Base-by-base conservation (phyloP, 2,888 invertebrate species). In the Ceraclea dissimilis region DNA sequence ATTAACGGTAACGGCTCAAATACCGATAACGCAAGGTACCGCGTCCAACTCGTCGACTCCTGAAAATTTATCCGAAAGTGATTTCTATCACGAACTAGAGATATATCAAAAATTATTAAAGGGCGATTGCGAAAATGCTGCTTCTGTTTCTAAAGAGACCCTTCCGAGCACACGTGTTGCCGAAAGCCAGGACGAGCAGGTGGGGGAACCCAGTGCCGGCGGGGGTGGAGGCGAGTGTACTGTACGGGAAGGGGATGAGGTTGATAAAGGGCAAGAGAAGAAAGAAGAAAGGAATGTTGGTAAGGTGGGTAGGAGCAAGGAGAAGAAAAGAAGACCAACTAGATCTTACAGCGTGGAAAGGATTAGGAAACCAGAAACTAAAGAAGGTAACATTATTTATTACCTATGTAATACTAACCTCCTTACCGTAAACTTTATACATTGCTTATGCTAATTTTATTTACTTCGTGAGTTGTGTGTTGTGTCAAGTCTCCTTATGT, bases 21-120 rank as follows among this genome's bases (percentile, higher is more conserved):
- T 65, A 53, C 66, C 61, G 16, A 56, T 60, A 49, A 60, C 50
- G 10, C 48, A 43, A 16, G 46, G 22, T 19, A 48, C 50, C 8
- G 64, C 62, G 68, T 61, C 61, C 20, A 56, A 22, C 48, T 69
- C 60, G 69, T 73, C 62, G 5, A 60, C 62, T 21, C 61, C 62
- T 4, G 61, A 60, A 39, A 59, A 60, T 48, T 54, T 60, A 18
- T 62, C 63, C 43, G 69, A 68, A 51, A 66, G 66, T 52, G 72
- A 71, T 66, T 74, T 72, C 69, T 75, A 75, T 68, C 75, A 75
- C 69, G 75, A 75, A 69, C 68, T 74, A 52, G 74, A 75, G 66
- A 67, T 75, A 64, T 74, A 73, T 68, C 70, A 71, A 22, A 73
- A 73, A 69, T 67, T 75, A 66, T 67, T 74, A 48, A 61, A 57